Conservation (phyloP, 2,113 vertebrate species). For the Carassius carassius region DNA sequence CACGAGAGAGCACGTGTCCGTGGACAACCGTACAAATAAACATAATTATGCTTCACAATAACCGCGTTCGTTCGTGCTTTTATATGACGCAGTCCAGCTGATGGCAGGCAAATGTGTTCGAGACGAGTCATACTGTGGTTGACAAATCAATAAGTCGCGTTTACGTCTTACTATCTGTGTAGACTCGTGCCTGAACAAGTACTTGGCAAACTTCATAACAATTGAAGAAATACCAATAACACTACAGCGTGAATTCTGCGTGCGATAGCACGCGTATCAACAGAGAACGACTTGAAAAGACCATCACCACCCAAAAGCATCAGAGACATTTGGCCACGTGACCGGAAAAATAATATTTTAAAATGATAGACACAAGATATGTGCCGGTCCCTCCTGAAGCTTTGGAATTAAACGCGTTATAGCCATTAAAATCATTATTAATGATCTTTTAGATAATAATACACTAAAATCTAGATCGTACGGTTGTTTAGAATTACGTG, state of each 20-base stretch:
- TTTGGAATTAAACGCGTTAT: not conserved
- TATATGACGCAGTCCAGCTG: not conserved
- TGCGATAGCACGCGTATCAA: not conserved
- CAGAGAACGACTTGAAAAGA: constrained; percentile 12
- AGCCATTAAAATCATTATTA: not conserved
- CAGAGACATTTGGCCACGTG: constrained; percentile 44
- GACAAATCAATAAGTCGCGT: not conserved
- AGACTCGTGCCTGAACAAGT: not conserved
- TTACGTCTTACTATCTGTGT: not conserved
- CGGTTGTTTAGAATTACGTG: not conserved
- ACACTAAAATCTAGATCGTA: not conserved
- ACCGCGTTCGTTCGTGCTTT: not conserved
- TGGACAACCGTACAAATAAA: not conserved
- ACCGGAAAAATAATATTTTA: constrained; percentile 54
- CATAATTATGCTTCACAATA: not conserved
- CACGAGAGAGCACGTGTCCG: constrained; percentile 16
- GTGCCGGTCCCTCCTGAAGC: not conserved
- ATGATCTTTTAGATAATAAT: not conserved
- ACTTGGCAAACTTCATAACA: constrained; percentile 14
- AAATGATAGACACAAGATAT: constrained; percentile 39
- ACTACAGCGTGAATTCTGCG: not conserved
- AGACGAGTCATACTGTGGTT: not conserved
- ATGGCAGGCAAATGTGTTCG: not conserved
- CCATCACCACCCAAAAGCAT: constrained; percentile 28
- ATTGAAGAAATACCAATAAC: not conserved